A percentile compares a stretch with the other conserved stretches of the same genome.
Conservation (phyloP, 2,888 invertebrate genomes). For the Hartigia nigra region DNA sequence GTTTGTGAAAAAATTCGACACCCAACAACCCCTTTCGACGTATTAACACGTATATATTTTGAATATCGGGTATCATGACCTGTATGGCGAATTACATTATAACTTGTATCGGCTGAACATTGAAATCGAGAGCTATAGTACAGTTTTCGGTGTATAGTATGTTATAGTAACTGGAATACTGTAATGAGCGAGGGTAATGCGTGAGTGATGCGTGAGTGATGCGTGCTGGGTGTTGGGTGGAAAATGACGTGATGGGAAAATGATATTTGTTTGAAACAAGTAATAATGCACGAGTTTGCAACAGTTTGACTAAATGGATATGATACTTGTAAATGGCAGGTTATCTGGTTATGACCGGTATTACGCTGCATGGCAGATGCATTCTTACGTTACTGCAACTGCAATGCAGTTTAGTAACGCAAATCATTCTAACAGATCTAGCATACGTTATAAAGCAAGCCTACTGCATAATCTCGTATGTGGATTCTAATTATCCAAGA, state of each 20-base stretch:
- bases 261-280: not conserved
- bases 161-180: slow-evolving; percentile 11
- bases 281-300: not conserved
- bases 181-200: slow-evolving; percentile 26
- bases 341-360: not conserved
- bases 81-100: not conserved
- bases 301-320: not conserved
- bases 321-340: not conserved
- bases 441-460: slow-evolving; percentile 2
- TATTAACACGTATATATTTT: not conserved
- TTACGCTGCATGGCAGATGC: not conserved
- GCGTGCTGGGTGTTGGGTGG: not conserved
- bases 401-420: not conserved
- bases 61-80: not conserved
- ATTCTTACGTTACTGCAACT: not conserved
- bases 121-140: not conserved
- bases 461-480: slow-evolving; percentile 1
- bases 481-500: slow-evolving; percentile 42
- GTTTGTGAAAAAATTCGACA: not conserved
- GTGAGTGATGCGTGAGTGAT: slow-evolving; percentile 16
- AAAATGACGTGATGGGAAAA: not conserved
- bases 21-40: not conserved
- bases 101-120: not conserved
- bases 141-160: not conserved
- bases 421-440: not conserved